Base-by-base conservation (phyloP, 2,888 invertebrate genomes). In the Alentia gelatinosa region DNA sequence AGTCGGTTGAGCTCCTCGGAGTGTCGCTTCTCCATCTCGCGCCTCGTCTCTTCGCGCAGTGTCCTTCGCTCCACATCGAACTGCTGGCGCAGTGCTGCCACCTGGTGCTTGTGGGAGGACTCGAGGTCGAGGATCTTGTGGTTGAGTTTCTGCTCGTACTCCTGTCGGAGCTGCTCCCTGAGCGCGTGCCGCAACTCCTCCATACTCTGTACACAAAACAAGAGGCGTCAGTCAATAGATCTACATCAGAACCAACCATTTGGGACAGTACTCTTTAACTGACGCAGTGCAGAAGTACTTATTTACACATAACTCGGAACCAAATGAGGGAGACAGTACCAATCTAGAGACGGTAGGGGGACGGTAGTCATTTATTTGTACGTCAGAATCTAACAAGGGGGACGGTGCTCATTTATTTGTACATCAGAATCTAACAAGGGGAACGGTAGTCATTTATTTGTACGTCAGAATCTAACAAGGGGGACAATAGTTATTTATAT, bases 1-100 rank as follows among this genome's bases (percentile, higher is more conserved):
- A 94, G 90, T 15, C 92, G 92, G 91, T 94, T 93, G 9, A 94
- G 92, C 89, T 95, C 94, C 23, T 93, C 93, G 90, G 93, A 93
- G 91, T 94, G 94, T 74, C 93, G 91, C 75, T 94, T 92, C 90
- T 94, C 93, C 91, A 94, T 86, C 50, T 93, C 93, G 84, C 93
- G 92, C 63, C 91, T 30, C 0, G 47, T 37, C 50, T 91, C 75
- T 12, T 90, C 90, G 0, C 30, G 0, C 50, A 26, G 75, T 12
- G 91, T 91, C 83, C 86, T 47, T 42, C 91, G 74, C 26, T 63
- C 37, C 7, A 83, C 83, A 3, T 37, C 83, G 37, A 83, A 83
- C 83, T 83, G 83, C 37, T 83, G 4, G 15, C n/a, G 7, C 33
- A 86, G 86, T 47, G 86, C 86, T 19, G 42, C 86, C 86, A 86